Percentiles rank a stretch among this genome's conserved stretches.
Conservation (phyloP, 2,888 invertebrate genomes). For the Cryptocheilus praepositus region DNA sequence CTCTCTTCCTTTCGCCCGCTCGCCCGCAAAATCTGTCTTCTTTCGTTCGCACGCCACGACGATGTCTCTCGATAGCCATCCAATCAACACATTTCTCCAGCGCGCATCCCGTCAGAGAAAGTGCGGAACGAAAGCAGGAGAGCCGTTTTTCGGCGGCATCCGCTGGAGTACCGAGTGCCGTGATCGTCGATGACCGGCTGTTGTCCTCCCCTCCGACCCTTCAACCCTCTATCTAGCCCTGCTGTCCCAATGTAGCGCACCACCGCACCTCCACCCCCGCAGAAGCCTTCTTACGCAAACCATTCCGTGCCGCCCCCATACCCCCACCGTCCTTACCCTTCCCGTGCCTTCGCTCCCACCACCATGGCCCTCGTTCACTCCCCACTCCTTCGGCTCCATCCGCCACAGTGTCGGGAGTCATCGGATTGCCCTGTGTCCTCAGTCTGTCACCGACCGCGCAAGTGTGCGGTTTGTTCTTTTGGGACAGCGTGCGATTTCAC, state of each 20-base stretch:
- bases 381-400: constrained; percentile 39
- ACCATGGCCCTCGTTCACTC: constrained; percentile 45
- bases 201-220: constrained; percentile 49
- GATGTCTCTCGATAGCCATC: no score
- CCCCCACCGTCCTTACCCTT: constrained; percentile 38
- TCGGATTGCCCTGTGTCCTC: constrained; percentile 57
- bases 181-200: constrained; percentile 68
- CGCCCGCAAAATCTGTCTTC: no score
- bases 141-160: constrained; percentile 49
- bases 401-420: constrained; percentile 60
- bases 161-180: constrained; percentile 60
- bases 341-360: constrained; percentile 40
- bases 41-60: no score
- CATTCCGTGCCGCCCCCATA: constrained; percentile 6
- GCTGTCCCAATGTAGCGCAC: constrained; percentile 21
- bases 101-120: no score
- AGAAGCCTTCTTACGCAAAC: constrained; percentile 11
- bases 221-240: constrained; percentile 22
- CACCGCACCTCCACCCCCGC: constrained; percentile 14
- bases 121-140: constrained; percentile 36
- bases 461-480: constrained; percentile 61
- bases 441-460: constrained; percentile 70
- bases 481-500: neutral
- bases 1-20: neutral
- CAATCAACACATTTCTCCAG: no score